phyloP scores from a whole-genome alignment of 2,888 invertebrate species.

The Tipula confusa region DNA sequence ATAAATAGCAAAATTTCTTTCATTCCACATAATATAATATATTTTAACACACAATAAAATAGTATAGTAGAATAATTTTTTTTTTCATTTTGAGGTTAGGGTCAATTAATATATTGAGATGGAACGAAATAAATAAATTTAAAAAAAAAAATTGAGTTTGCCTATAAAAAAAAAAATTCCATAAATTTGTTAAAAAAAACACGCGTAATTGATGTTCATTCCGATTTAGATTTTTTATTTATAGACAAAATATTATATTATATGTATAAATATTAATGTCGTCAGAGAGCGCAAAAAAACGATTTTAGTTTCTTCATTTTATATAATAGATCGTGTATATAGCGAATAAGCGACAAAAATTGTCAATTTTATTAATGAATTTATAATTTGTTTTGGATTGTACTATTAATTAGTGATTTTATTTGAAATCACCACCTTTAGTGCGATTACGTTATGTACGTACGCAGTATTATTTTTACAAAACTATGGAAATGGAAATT shows the following conservation, averaged over 20 bases:
- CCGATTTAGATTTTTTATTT: background rate
- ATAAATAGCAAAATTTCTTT: background rate
- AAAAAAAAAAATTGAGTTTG: too few species aligned
- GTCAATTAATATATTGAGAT: slow-evolving; percentile 3
- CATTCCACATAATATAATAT: background rate
- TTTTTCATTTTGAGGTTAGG: background rate
- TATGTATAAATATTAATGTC: background rate
- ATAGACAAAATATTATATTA: background rate
- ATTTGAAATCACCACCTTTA: background rate
- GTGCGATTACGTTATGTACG: background rate
- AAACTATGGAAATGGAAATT: background rate
- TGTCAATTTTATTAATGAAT: slow-evolving; percentile 6
- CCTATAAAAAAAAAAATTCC: too few species aligned
- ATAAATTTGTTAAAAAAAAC: background rate
- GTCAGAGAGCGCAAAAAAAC: background rate
- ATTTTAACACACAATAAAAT: background rate
- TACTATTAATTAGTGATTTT: background rate
- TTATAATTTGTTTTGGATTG: background rate
- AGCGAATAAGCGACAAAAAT: too few species aligned
- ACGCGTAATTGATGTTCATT: background rate
- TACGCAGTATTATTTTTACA: background rate
- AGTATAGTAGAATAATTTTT: background rate
- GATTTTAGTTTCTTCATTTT: too few species aligned
- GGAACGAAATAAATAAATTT: background rate
- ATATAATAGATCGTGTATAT: too few species aligned